These are phyloP conservation scores for Tholera decimalis DNA, from an alignment of 2,888 invertebrate species.

Conservation along the genomic window DNA sequence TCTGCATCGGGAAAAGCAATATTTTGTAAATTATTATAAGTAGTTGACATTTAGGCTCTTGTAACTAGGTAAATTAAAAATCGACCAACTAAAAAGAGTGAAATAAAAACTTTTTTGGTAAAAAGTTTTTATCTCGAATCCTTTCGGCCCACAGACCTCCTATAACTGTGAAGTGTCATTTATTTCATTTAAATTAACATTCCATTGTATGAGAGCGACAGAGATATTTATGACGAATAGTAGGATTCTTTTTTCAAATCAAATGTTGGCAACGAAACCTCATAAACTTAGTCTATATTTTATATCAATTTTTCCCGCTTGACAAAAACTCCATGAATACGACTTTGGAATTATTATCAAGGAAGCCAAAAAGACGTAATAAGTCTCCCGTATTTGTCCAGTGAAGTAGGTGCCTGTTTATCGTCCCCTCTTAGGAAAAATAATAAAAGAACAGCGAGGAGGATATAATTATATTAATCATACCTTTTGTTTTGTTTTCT, in stretches of 20 bases:
- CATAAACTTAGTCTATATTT: not conserved
- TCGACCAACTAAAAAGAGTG: too few species aligned
- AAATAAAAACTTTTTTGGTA: too few species aligned
- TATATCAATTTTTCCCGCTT: not conserved
- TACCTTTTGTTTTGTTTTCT: slow-evolving; percentile 11
- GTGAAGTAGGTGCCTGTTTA: slow-evolving; percentile 13
- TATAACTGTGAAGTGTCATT: too few species aligned
- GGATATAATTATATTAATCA: slow-evolving; percentile 39
- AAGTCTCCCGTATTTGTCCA: slow-evolving; percentile 5
- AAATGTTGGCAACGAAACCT: not conserved
- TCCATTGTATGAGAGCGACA: not conserved
- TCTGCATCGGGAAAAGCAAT: too few species aligned
- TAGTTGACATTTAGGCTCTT: too few species aligned
- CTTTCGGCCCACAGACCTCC: too few species aligned
- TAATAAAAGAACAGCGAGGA: slow-evolving; percentile 10
- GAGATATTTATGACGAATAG: not conserved
- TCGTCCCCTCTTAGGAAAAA: slow-evolving; percentile 34
- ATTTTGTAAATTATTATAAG: too few species aligned
- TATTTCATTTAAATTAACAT: too few species aligned
- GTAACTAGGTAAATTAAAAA: too few species aligned
- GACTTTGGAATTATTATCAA: too few species aligned
- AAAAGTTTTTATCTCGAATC: too few species aligned
- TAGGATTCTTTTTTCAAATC: not conserved
- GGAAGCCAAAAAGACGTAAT: slow-evolving; percentile 8
- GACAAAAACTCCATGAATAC: too few species aligned